These are phyloP conservation scores for Smithornis capensis DNA, from an alignment of 2,113 vertebrate genomes.

Conservation along the genomic window DNA sequence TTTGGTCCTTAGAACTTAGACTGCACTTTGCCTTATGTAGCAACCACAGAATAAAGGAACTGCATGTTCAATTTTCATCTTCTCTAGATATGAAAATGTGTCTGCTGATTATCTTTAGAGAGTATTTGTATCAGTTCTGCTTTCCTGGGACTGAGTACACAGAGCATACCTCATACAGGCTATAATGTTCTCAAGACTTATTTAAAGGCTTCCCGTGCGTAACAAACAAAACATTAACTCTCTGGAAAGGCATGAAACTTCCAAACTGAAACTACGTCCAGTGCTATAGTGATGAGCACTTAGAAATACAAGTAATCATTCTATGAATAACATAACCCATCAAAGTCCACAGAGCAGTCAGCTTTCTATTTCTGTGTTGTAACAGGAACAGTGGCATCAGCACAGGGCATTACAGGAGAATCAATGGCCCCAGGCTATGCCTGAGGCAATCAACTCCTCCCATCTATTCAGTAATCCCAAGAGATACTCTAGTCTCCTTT, in stretches of 20 bases:
- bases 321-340: not conserved
- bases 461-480: constrained; percentile 35
- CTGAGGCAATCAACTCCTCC: constrained; percentile 30
- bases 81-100: not conserved
- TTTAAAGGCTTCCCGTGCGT: not conserved
- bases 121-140: not conserved
- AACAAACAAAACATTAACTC: not conserved
- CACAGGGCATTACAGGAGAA: constrained; percentile 22
- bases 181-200: not conserved
- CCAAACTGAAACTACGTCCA: not conserved
- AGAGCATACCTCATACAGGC: not conserved
- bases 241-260: not conserved
- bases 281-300: not conserved
- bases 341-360: not conserved
- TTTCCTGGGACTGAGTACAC: not conserved
- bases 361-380: not conserved
- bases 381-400: not conserved
- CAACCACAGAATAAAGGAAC: not conserved
- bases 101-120: not conserved
- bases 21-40: not conserved
- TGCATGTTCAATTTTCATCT: not conserved
- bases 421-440: constrained; percentile 10
- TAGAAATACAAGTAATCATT: not conserved
- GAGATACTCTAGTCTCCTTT: not conserved
- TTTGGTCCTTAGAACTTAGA: not conserved